phyloP scores from a whole-genome alignment of 2,888 invertebrate genomes.

The Rapana venosa region DNA sequence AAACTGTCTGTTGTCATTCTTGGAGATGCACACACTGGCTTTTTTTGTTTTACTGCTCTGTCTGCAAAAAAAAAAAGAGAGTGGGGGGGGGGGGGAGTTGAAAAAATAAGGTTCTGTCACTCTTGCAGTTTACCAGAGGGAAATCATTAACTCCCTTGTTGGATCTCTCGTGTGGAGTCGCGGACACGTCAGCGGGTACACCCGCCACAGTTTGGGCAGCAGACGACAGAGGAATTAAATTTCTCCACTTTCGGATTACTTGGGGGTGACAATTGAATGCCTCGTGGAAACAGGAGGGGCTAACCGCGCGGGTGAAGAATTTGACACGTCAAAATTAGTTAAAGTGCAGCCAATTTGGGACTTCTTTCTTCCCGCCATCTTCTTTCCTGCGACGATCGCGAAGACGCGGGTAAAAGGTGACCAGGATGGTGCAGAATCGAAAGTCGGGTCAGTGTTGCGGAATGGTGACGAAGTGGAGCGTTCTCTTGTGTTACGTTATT shows the following conservation, averaged over 20 bases:
- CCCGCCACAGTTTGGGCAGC: not conserved
- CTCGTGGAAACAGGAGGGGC: not conserved
- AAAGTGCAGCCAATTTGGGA: conserved; percentile 30
- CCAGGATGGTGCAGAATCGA: conserved; percentile 1
- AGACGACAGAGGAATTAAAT: conserved; percentile 15
- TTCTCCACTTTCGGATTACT: conserved; percentile 10
- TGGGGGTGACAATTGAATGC: not conserved
- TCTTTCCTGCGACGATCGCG: not conserved
- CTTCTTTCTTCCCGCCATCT: not conserved
- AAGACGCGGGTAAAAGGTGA: not conserved
- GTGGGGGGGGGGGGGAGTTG: not conserved
- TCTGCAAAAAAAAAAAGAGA: not conserved
- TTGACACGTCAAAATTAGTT: conserved; percentile 39
- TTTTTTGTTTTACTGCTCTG: not conserved
- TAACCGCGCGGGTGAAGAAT: conserved; percentile 6
- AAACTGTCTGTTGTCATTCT: no score
- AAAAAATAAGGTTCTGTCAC: not conserved
- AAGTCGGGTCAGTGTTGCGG: not conserved
- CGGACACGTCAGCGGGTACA: not conserved
- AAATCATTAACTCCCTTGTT: conserved; percentile 8
- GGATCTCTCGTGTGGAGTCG: not conserved
- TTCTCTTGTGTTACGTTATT: not conserved
- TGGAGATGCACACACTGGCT: not conserved
- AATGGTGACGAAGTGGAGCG: not conserved
- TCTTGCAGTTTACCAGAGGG: not conserved